Percentiles rank a stretch among this genome's conserved stretches.
Evolutionary conservation across 2,113 vertebrate genomes (phyloP).

Genomic region (Pseudorasbora parva): DNA sequence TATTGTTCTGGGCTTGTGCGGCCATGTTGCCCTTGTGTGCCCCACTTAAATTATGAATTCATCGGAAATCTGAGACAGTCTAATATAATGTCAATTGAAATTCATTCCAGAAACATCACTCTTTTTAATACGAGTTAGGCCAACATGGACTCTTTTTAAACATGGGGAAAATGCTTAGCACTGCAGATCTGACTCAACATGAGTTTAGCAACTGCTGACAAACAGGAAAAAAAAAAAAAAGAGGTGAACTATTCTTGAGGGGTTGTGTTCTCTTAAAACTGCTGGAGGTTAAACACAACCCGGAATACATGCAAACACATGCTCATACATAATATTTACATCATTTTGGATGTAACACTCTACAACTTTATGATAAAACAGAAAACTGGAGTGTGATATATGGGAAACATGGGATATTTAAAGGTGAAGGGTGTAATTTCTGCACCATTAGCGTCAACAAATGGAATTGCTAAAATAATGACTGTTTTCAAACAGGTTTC

Average conservation of each 20-base stretch:
- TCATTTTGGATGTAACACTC: not conserved
- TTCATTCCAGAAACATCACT: not conserved
- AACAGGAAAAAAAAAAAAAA: slow-evolving; percentile 20
- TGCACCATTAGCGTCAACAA: not conserved
- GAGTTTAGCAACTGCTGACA: slow-evolving; percentile 52
- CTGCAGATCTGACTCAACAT: slow-evolving; percentile 43
- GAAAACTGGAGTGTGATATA: not conserved
- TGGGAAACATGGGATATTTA: not conserved
- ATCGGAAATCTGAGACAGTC: not conserved
- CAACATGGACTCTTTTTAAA: not conserved
- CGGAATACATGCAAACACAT: not conserved
- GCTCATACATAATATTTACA: not conserved
- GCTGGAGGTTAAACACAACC: slow-evolving; percentile 26
- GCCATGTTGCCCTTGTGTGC: slow-evolving; percentile 46
- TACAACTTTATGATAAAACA: not conserved
- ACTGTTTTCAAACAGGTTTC: slow-evolving; percentile 1
- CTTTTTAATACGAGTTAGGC: not conserved
- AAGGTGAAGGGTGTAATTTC: not conserved
- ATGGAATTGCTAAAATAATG: not conserved
- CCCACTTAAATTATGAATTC: not conserved
- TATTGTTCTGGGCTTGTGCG: slow-evolving; percentile 47
- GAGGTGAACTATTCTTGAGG: slow-evolving; percentile 36
- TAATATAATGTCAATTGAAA: not conserved
- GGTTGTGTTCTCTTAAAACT: slow-evolving; percentile 7
- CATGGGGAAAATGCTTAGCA: slow-evolving; percentile 44